Evolutionary conservation across 1,140 invertebrate genomes (phyloP), one percentile per base, ranked within the genome.

Genomic region (Uloborus diversus): DNA sequence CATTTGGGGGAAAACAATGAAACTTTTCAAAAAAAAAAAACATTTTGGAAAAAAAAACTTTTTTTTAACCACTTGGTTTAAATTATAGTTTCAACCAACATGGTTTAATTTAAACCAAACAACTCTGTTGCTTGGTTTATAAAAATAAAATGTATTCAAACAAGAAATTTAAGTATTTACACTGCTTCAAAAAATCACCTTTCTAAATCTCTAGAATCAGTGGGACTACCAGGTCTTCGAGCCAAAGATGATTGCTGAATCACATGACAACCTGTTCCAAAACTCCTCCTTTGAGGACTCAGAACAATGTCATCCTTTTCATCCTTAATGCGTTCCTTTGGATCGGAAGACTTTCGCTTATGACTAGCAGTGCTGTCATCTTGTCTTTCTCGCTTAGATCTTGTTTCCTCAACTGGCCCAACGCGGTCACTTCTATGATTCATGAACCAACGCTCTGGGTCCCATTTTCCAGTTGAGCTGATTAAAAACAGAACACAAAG

Each of bases 231-330:
- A 62, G 84, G 79, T 17, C 82, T 61, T 25, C 82, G 65, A 76
- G 66, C 59, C 32, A 80, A 65, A 17, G 87, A 83, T 35, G 87
- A 84, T 25, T 85, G 89, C 71, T 86, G 86, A 37, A 84, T 89
- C 30, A 89, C 87, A 81, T 89, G 88, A 87, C 94, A 95, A 61
- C 94, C 94, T 14, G 92, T 92, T 81, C 92, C 93, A 88, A 95
- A 95, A 85, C 92, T 93, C 49, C 92, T 89, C 7, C 94, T 89
- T 84, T 94, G 93, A 51, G 94, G 94, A 85, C 92, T 93, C 64
- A 95, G 86, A 56, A 94, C 92, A 80, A 95, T 94, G 20, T 92
- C 92, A 85, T 94, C 93, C 84, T 92, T 92, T 85, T 94, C 94
- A 84, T 93, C 93, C 53, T 93, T 92, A 56, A 95, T 88, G 42